Base-by-base conservation (phyloP, 2,888 invertebrate genomes). In the Tupiocoris notatus region DNA sequence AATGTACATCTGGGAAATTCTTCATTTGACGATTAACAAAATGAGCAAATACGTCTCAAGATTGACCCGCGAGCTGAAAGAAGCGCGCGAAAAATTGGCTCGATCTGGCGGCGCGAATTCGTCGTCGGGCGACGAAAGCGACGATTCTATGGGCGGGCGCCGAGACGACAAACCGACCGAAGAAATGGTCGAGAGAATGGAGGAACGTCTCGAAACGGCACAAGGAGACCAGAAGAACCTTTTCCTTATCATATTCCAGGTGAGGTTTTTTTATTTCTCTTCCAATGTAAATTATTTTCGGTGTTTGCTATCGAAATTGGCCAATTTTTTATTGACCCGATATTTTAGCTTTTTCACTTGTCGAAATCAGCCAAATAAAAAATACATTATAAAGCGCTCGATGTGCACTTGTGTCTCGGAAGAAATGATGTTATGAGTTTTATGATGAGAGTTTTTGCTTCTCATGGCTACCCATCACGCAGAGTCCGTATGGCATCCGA, bases 181-280 rank as follows among this genome's bases (percentile, higher is more conserved):
- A 82, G 92, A 97, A 87, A 91, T 93, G 82, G 93, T 98, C 0
- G 97, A 97, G 83, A 89, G 94, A 76, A 95, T 97, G 95, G 97
- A 98, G 84, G 97, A 98, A 84, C 92, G 93, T 78, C 84, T 97
- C 77, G 98, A 98, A 85, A 91, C 93, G 1, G 96, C 95, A 0
- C 96, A 96, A 86, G 95, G 95, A 80, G 96, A 98, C 85, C 96
- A 97, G 85, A 98, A 98, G 86, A 94, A 96, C 83, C 87, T 98
- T 79, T 98, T 98, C 85, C 90, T 98, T 79, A 96, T 98, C 84
- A 95, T 98, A 82, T 98, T 98, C 86, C 97, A 98, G 88, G 88
- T 88, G 81, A 59, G n/a, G n/a, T n/a, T 56, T 56, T 56, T 56
- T 56, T 56, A 12, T 56, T 56, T 56, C 16, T n/a, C n/a, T n/a